Conservation (phyloP, 2,113 vertebrate species). For the Rhinogobius similis region DNA sequence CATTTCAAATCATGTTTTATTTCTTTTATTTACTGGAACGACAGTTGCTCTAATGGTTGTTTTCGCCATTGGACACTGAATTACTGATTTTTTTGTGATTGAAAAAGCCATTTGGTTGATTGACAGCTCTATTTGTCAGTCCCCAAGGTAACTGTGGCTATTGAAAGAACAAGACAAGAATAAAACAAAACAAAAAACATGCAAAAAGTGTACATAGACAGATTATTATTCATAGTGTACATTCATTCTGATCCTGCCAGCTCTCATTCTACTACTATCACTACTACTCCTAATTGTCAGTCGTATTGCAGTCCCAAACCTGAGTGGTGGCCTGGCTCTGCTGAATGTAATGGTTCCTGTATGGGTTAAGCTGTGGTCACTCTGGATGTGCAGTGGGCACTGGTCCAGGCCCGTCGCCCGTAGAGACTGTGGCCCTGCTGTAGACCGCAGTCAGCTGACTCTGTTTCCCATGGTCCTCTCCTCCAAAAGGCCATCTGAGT, state of each 20-base stretch:
- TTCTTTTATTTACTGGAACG: no score
- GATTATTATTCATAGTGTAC: background rate
- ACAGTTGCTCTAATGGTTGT: no score
- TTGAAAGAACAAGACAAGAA: background rate
- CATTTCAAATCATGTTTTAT: no score
- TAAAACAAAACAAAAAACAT: background rate
- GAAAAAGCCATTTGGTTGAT: no score
- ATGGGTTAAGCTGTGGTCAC: slow-evolving; percentile 52
- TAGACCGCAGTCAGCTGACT: slow-evolving; percentile 75
- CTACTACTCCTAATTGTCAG: background rate
- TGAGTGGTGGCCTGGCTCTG: background rate
- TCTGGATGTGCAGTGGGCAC: slow-evolving; percentile 59
- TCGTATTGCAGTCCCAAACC: background rate
- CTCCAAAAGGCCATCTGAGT: slow-evolving; percentile 75
- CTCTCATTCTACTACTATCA: background rate
- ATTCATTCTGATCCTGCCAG: background rate
- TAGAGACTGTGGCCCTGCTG: slow-evolving; percentile 46
- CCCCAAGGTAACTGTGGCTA: no score
- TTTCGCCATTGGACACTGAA: no score
- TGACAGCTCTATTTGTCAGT: no score
- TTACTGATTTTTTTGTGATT: no score
- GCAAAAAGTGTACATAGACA: background rate
- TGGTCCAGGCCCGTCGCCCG: slow-evolving; percentile 60
- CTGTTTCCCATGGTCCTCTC: slow-evolving; percentile 71
- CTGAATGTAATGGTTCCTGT: slow-evolving; percentile 20